A percentile compares a stretch with the other conserved stretches of the same genome.
Evolutionary conservation across 2,797 vertebrate genomes (phyloP).

Genomic region (Potorous gilbertii): DNA sequence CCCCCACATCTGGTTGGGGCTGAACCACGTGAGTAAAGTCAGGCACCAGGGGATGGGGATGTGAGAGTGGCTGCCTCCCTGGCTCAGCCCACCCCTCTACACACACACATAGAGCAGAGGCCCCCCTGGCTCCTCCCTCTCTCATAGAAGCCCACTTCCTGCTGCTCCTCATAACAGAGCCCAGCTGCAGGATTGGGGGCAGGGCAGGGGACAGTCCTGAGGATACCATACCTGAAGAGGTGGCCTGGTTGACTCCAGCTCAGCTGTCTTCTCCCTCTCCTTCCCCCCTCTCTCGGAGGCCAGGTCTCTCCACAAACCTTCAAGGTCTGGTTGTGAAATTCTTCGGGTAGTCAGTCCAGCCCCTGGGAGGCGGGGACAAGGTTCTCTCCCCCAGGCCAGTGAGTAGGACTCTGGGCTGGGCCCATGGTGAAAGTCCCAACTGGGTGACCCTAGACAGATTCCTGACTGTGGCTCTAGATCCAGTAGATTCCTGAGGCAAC

Average conservation of each 20-base stretch:
- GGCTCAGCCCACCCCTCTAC: neutral
- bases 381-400: neutral
- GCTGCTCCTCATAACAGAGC: too few relatives aligned
- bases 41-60: neutral
- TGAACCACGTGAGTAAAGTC: neutral
- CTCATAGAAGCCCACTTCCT: neutral
- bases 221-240: neutral
- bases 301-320: neutral
- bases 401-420: neutral
- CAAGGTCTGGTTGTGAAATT: neutral
- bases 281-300: neutral
- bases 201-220: neutral
- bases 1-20: neutral
- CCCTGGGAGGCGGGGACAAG: neutral
- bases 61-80: neutral
- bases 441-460: neutral
- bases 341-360: neutral
- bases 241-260: rapidly evolving
- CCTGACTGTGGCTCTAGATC: neutral
- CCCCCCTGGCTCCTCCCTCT: neutral
- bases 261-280: neutral
- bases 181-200: neutral
- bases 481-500: neutral
- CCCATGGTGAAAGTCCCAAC: neutral
- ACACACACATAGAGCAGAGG: neutral